A percentile compares a stretch with the other conserved stretches of the same genome.
These are phyloP conservation scores for Phylloscopus trochilus DNA, from an alignment of 2,113 vertebrate genomes.

Conservation along the genomic window DNA sequence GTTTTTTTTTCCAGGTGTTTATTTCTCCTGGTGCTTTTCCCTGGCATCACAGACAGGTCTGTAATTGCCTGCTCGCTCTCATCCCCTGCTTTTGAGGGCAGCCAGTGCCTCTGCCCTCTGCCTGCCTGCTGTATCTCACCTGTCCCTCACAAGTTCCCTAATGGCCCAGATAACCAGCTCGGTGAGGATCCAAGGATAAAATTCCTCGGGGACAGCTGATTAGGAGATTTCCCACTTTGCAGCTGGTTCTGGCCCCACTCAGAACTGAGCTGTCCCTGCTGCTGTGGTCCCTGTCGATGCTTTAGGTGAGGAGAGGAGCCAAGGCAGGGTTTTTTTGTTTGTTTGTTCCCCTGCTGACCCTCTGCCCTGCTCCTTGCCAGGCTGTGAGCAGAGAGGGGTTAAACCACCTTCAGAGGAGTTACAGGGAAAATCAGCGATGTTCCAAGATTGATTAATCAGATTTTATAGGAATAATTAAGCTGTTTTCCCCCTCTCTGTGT, in stretches of 20 bases:
- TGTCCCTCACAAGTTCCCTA: conserved; percentile 64
- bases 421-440: neutral
- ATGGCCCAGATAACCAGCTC: conserved; percentile 30
- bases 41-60: neutral
- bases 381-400: neutral
- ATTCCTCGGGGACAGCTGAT: neutral
- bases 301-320: neutral
- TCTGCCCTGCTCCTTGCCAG: neutral
- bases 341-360: neutral
- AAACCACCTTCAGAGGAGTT: neutral
- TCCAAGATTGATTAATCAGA: too few species aligned
- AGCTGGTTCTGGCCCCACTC: neutral
- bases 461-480: fast-evolving
- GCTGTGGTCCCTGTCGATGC: neutral
- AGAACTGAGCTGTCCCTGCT: neutral
- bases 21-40: neutral
- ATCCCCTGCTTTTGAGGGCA: neutral
- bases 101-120: conserved; percentile 33
- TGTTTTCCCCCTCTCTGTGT: fast-evolving
- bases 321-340: neutral
- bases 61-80: neutral
- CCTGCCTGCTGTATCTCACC: conserved; percentile 59
- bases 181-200: neutral
- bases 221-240: conserved; percentile 6
- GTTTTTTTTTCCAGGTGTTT: neutral